These are phyloP conservation scores for Panthera leo DNA, from an alignment of 2,113 vertebrate species.

Conservation along the genomic window DNA sequence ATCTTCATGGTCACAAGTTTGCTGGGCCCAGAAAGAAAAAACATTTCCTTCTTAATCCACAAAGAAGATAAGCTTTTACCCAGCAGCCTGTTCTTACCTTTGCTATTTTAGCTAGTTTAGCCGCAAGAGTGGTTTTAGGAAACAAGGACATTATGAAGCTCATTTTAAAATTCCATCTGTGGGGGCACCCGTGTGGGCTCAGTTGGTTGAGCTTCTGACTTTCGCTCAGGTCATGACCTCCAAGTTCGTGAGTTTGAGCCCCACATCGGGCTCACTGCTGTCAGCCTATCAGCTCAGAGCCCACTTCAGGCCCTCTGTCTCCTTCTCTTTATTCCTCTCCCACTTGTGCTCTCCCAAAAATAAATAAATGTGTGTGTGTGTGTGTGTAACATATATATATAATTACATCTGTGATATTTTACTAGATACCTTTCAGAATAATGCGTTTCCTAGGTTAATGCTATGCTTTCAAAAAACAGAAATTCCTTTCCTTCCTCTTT, in stretches of 20 bases:
- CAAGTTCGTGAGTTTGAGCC: too few relatives aligned
- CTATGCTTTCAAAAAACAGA: neutral
- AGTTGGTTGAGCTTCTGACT: too few relatives aligned
- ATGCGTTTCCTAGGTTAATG: neutral
- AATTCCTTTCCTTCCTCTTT: neutral
- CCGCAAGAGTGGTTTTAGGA: neutral
- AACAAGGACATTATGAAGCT: neutral
- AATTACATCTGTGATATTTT: neutral
- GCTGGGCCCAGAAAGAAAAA: neutral
- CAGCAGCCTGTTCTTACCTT: neutral
- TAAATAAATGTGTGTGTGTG: too few relatives aligned
- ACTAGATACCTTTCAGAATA: neutral
- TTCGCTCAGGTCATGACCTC: too few relatives aligned
- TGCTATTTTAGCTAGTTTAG: neutral
- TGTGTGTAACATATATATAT: too few relatives aligned
- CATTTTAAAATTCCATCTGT: conserved; percentile 8
- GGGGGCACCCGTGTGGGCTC: too few relatives aligned
- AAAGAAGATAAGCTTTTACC: neutral
- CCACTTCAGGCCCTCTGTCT: too few relatives aligned
- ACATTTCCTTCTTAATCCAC: neutral
- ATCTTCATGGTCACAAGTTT: neutral
- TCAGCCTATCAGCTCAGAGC: too few relatives aligned
- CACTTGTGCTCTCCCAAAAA: too few relatives aligned
- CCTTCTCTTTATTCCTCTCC: too few relatives aligned
- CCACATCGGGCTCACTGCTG: too few relatives aligned